These are phyloP conservation scores for Saxicola maurus DNA, from an alignment of 2,797 vertebrate genomes.

Conservation along the genomic window DNA sequence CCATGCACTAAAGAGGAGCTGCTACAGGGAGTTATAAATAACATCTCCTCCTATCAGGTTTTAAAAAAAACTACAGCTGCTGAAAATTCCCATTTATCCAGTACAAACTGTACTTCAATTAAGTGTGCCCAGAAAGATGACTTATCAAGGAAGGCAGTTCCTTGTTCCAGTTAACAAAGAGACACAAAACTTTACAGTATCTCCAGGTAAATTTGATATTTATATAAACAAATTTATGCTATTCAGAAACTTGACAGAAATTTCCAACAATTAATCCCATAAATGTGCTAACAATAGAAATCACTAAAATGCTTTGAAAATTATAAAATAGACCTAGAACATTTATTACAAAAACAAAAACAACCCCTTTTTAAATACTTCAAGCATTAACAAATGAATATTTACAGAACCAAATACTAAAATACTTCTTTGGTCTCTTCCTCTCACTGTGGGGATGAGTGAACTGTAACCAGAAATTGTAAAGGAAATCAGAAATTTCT, in stretches of 20 bases:
- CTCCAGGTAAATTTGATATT: not conserved
- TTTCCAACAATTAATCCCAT: not conserved
- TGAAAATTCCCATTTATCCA: not conserved
- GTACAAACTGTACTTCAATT: not conserved
- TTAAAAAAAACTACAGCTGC: slow-evolving; percentile 7
- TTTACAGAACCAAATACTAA: not conserved
- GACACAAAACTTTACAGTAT: not conserved
- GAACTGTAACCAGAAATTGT: not conserved
- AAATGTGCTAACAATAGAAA: not conserved
- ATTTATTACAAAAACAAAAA: not conserved
- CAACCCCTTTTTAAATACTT: not conserved
- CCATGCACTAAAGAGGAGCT: not conserved
- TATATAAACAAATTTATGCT: not conserved
- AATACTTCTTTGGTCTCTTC: not conserved
- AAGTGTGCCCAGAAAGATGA: not conserved
- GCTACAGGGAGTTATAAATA: slow-evolving; percentile 4
- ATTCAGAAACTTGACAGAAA: not conserved
- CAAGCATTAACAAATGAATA: not conserved
- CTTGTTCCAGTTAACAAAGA: not conserved
- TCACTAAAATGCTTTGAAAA: not conserved
- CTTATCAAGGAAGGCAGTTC: not conserved
- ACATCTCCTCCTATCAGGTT: not conserved
- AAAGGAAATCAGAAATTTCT: not conserved
- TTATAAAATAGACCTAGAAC: not conserved
- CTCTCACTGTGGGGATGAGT: not conserved